Conservation (phyloP, 1,140 invertebrate species). For the Temnothorax longispinosus region DNA sequence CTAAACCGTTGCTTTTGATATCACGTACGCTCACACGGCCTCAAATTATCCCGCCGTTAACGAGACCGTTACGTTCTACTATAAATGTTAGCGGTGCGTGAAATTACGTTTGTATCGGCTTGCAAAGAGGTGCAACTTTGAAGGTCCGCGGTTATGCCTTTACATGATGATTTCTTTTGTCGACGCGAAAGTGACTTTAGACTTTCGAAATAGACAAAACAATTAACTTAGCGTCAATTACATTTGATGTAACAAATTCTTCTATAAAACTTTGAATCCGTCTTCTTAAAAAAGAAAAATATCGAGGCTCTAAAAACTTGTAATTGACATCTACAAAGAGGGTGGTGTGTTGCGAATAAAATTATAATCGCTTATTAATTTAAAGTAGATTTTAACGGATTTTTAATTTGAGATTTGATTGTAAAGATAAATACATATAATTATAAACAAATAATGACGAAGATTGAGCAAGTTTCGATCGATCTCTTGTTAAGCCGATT, state of each 20-base stretch:
- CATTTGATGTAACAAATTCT: neutral
- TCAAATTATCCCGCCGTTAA: conserved; percentile 47
- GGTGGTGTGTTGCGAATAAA: neutral
- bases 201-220: neutral
- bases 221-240: neutral
- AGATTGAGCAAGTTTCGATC: neutral
- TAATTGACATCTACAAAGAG: neutral
- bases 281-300: neutral
- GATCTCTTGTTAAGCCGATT: neutral
- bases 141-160: neutral
- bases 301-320: neutral
- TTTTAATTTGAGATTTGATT: neutral
- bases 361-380: neutral
- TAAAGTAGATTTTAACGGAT: neutral
- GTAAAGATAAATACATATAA: neutral
- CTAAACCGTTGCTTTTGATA: conserved; percentile 54
- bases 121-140: conserved; percentile 20
- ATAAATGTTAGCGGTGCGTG: conserved; percentile 48
- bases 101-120: conserved; percentile 47
- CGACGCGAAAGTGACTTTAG: neutral
- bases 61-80: conserved; percentile 27
- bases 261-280: neutral
- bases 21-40: conserved; percentile 8
- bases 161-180: conserved; percentile 15
- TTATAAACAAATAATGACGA: neutral